phyloP scores from a whole-genome alignment of 2,888 invertebrate genomes.

The Melolontha melolontha region DNA sequence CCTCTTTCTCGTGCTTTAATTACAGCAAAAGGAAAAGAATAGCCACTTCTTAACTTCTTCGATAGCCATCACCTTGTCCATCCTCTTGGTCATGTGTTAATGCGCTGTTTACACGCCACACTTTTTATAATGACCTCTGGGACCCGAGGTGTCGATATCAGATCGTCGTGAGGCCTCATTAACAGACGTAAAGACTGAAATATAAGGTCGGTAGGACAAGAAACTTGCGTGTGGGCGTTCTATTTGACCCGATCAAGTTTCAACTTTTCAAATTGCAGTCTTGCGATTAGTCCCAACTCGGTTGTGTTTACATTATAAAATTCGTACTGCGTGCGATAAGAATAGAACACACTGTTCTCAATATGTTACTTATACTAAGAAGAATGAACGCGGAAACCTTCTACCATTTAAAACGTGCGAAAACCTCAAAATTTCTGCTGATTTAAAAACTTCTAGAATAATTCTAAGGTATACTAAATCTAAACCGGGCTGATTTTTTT shows the following conservation, averaged over 20 bases:
- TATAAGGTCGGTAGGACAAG: constrained; percentile 38
- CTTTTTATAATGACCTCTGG: constrained; percentile 40
- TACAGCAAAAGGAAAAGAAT: neutral
- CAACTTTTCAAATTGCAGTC: constrained; percentile 23
- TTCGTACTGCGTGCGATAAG: too few relatives aligned
- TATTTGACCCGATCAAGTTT: constrained; percentile 31
- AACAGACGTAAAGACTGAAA: constrained; percentile 43
- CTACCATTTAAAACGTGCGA: too few relatives aligned
- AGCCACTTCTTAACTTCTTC: constrained; percentile 7
- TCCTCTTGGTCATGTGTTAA: constrained; percentile 43
- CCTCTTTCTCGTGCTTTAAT: neutral
- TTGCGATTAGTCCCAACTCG: neutral
- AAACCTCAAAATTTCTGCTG: too few relatives aligned
- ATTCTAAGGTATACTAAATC: too few relatives aligned
- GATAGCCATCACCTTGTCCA: constrained; percentile 35
- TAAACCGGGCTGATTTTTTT: too few relatives aligned
- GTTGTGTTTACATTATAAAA: too few relatives aligned
- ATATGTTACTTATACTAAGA: too few relatives aligned
- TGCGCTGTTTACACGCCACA: constrained; percentile 45
- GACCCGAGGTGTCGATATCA: constrained; percentile 43
- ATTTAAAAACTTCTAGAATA: too few relatives aligned
- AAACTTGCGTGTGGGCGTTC: constrained; percentile 39
- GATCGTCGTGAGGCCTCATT: constrained; percentile 44
- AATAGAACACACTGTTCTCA: too few relatives aligned
- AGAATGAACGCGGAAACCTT: too few relatives aligned